These are phyloP conservation scores for Pedionomus torquatus DNA, from an alignment of 2,113 vertebrate genomes.

Conservation along the genomic window DNA sequence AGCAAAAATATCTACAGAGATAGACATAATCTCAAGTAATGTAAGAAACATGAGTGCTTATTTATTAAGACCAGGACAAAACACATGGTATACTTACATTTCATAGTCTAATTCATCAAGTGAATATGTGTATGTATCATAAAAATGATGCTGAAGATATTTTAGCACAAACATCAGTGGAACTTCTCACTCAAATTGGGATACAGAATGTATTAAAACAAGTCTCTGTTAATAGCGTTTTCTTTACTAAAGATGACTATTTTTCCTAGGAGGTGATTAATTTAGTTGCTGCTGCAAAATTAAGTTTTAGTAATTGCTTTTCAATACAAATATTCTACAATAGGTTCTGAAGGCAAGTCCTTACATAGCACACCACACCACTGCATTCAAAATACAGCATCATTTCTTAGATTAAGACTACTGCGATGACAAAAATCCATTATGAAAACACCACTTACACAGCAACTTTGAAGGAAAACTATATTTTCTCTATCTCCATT, in stretches of 20 bases:
- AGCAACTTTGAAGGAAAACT: neutral
- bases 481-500: neutral
- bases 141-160: neutral
- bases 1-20: neutral
- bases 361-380: neutral
- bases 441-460: neutral
- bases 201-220: neutral
- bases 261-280: neutral
- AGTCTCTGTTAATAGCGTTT: neutral
- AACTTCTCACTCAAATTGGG: neutral
- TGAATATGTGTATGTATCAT: neutral
- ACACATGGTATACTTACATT: neutral
- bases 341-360: neutral
- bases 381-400: neutral
- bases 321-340: neutral
- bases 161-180: neutral
- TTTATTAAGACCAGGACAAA: neutral
- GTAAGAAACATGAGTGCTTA: neutral
- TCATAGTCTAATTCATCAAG: neutral
- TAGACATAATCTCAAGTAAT: neutral
- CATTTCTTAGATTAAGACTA: neutral
- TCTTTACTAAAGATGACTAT: neutral
- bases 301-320: slow-evolving; percentile 42
- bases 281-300: slow-evolving; percentile 6
- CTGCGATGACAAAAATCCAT: neutral